Evolutionary conservation across 2,797 vertebrate genomes (phyloP).

Genomic region (Nyctalus aviator): DNA sequence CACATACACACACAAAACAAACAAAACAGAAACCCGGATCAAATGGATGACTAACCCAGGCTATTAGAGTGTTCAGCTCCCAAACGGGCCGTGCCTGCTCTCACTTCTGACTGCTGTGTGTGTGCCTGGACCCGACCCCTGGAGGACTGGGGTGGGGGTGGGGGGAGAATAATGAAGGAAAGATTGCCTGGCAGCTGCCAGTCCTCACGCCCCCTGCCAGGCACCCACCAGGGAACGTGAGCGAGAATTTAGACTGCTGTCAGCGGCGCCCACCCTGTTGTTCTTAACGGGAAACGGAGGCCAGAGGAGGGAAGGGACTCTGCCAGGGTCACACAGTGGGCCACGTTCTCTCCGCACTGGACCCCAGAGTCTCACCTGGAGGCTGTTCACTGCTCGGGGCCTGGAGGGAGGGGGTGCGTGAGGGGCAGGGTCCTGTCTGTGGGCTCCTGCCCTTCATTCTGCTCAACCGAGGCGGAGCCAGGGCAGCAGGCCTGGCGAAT

Average conservation of each 20-base stretch:
- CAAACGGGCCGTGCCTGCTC: background rate
- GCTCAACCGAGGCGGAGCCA: background rate
- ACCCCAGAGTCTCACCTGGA: background rate
- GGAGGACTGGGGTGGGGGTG: background rate
- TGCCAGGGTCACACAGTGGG: background rate
- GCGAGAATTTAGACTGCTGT: background rate
- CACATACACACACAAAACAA: no score
- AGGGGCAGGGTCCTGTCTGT: background rate
- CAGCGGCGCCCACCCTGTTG: background rate
- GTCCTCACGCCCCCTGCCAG: background rate
- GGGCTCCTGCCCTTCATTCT: background rate
- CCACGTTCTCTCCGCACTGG: background rate
- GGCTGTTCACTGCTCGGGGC: accelerated
- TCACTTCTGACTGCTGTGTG: background rate
- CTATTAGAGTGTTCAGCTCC: background rate
- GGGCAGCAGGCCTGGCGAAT: background rate
- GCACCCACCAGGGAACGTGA: background rate
- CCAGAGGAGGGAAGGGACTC: background rate
- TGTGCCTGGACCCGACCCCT: background rate
- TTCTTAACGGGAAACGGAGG: background rate
- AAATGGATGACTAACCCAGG: background rate
- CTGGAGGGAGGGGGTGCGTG: background rate
- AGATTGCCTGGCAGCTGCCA: background rate
- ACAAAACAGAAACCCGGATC: no score
- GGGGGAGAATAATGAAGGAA: background rate